These are phyloP conservation scores for Aegotheles bennettii DNA, from an alignment of 2,113 vertebrate genomes.

Conservation along the genomic window DNA sequence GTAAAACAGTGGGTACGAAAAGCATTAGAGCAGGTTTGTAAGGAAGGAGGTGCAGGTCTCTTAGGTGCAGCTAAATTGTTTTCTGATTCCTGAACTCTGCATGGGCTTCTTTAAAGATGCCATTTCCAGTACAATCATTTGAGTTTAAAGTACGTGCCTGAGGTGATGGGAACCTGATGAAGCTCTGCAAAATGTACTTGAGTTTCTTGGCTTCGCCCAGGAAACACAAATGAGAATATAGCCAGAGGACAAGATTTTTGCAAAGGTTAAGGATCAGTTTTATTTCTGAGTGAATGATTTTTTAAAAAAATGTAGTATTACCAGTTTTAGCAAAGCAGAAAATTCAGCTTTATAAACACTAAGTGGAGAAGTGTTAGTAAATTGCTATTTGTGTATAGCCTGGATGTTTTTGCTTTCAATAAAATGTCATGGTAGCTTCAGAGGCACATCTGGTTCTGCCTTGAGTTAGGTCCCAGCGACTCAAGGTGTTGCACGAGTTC, in stretches of 20 bases:
- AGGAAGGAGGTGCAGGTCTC: background rate
- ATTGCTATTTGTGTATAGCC: background rate
- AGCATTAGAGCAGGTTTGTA: background rate
- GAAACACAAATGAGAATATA: background rate
- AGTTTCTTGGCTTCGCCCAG: background rate
- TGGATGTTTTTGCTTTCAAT: background rate
- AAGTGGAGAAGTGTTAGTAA: background rate
- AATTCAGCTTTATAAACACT: background rate
- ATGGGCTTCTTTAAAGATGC: background rate
- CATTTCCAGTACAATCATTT: background rate
- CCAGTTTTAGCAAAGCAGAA: background rate
- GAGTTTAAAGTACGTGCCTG: background rate
- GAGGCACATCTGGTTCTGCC: background rate
- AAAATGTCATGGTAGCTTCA: background rate
- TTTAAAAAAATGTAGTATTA: background rate
- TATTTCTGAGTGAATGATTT: background rate
- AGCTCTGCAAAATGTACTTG: background rate
- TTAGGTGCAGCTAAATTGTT: background rate
- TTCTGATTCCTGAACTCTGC: background rate
- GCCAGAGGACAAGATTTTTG: background rate
- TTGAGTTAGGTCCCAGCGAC: background rate
- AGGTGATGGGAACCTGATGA: background rate
- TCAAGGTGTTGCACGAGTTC: rapidly evolving
- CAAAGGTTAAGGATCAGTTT: background rate
- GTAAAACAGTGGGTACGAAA: background rate